A percentile compares a stretch with the other conserved stretches of the same genome.
These are phyloP conservation scores for Penaeus japonicus DNA, from an alignment of 1,140 invertebrate genomes.

Conservation along the genomic window DNA sequence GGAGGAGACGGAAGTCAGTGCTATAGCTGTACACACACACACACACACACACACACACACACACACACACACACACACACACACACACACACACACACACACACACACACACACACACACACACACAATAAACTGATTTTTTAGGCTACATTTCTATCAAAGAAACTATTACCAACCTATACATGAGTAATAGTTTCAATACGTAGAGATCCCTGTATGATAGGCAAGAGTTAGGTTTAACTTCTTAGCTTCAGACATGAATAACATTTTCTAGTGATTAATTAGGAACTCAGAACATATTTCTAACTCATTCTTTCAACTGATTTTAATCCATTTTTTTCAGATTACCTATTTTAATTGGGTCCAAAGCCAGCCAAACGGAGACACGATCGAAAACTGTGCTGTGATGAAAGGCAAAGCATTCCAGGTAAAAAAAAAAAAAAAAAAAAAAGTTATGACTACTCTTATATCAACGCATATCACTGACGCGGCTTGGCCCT, in stretches of 20 bases:
- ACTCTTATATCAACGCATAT: background rate
- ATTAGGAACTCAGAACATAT: too few species aligned
- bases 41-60: background rate
- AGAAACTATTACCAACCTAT: background rate
- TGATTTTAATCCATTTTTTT: background rate
- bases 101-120: background rate
- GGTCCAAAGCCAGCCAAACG: constrained; percentile 22
- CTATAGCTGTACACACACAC: background rate
- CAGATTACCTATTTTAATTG: constrained; percentile 37
- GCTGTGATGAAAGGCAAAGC: constrained; percentile 29
- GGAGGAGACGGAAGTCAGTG: background rate
- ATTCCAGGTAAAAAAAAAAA: background rate
- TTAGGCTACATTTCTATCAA: background rate
- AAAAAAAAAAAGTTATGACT: background rate
- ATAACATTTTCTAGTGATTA: too few species aligned
- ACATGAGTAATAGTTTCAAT: background rate
- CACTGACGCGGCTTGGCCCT: background rate
- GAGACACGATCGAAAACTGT: background rate
- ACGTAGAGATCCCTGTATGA: background rate
- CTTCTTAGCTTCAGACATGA: too few species aligned
- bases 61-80: background rate
- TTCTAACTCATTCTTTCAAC: too few species aligned
- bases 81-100: background rate
- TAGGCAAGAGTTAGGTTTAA: too few species aligned
- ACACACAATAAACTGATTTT: background rate